Evolutionary conservation across 2,888 invertebrate species (phyloP).

Genomic region (Ennomos erosarius): DNA sequence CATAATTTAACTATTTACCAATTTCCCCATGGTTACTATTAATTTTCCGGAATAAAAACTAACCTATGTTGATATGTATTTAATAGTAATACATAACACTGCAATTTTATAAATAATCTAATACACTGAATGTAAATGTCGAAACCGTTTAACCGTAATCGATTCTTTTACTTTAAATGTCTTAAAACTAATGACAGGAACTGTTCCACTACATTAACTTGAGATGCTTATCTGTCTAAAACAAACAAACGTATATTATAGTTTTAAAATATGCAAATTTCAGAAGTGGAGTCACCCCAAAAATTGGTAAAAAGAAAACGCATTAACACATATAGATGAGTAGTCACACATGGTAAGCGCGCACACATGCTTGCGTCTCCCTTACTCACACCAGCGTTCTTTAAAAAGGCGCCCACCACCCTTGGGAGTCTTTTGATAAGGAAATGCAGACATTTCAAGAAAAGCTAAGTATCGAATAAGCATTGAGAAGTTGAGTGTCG

Average conservation of each 20-base stretch:
- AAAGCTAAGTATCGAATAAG: constrained; percentile 82
- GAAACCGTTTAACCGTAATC: constrained; percentile 22
- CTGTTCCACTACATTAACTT: constrained; percentile 24
- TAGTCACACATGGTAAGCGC: constrained; percentile 69
- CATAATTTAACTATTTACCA: no score
- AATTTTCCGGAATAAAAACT: no score
- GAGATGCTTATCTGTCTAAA: constrained; percentile 24
- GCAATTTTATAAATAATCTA: no score
- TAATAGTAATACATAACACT: no score
- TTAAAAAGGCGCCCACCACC: constrained; percentile 68
- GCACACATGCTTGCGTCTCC: constrained; percentile 56
- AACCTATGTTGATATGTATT: no score
- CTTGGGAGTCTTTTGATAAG: constrained; percentile 81
- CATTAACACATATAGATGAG: constrained; percentile 85
- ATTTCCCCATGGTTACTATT: no score
- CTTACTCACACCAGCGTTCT: constrained; percentile 51
- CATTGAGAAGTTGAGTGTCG: constrained; percentile 66
- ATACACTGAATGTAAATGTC: no score
- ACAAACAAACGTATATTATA: constrained; percentile 17
- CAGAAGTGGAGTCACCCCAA: constrained; percentile 61
- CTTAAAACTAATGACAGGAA: constrained; percentile 19
- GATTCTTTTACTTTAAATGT: constrained; percentile 9
- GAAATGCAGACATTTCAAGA: constrained; percentile 85
- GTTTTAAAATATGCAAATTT: constrained; percentile 41
- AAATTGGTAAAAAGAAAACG: constrained; percentile 86